A percentile compares a stretch with the other conserved stretches of the same genome.
Evolutionary conservation across 2,888 invertebrate genomes (phyloP).

Genomic region (Latrodectus elegans): DNA sequence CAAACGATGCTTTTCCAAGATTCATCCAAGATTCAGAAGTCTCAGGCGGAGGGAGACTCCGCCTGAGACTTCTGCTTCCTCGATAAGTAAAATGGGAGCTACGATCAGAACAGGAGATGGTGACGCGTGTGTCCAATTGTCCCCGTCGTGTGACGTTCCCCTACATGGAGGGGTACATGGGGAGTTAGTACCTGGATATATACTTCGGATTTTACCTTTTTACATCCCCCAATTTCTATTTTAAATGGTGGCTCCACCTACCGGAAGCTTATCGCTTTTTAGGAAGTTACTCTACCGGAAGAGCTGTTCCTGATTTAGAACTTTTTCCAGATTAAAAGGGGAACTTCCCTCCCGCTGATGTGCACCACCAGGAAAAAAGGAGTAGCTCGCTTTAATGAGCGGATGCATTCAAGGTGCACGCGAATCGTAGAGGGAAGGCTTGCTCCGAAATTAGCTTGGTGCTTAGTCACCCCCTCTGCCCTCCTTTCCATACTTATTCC

Average conservation of each 20-base stretch:
- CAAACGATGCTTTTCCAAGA: no score
- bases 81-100: not conserved
- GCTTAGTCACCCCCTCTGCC: no score
- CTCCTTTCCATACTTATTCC: no score
- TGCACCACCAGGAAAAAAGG: conserved; percentile 10
- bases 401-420: not conserved
- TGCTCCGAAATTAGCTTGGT: no score
- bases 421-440: not conserved
- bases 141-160: conserved; percentile 23
- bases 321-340: conserved; percentile 5
- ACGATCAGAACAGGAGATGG: not conserved
- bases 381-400: not conserved
- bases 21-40: no score
- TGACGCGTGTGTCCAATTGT: conserved; percentile 66
- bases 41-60: no score
- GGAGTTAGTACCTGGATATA: no score
- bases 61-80: not conserved
- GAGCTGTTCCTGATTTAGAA: conserved; percentile 55
- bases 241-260: conserved; percentile 36
- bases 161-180: no score
- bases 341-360: not conserved
- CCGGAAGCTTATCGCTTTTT: conserved; percentile 37
- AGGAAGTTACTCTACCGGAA: conserved; percentile 21
- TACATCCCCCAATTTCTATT: conserved; percentile 25
- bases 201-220: conserved; percentile 4